Evolutionary conservation across 2,888 invertebrate genomes (phyloP), one percentile per base, ranked within the genome.

Genomic region (Ctena decussata): DNA sequence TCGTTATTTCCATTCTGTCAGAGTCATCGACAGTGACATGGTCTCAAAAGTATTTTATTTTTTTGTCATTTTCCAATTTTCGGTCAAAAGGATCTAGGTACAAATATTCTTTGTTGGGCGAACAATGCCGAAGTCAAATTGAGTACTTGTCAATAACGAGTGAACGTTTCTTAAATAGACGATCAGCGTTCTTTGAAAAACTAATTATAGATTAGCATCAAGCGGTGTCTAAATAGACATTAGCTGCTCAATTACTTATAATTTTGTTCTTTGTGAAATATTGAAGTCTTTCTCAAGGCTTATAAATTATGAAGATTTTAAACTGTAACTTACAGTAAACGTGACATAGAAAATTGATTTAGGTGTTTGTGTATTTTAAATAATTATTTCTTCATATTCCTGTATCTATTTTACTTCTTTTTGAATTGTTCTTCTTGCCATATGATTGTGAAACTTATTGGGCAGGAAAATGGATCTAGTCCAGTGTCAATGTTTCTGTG

Each of bases 231-330:
- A 60, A 60, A 60, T 60, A 60, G 60, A 60, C 60, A 60, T 24
- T 27, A 60, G 60, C 27, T 60, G 60, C 60, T 60, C 60, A 60
- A 60, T 60, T 60, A 60, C 60, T 60, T 60, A 41, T 60, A 60
- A 60, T 60, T 60, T 30, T 27, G 6, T 27, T 60, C 60, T 60
- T 60, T 60, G 8, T 24, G 24, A 27, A 6, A 30, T 60, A 11
- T 60, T 60, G 12, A 53, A 53, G 24, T 60, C 60, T 27, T 5
- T 24, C 6, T 60, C 30, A 60, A 60, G 11, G 6, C 15, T 6
- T 30, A 60, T 60, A 60, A 60, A 60, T 60, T 60, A 30, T 60
- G 3, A 11, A 30, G 30, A 6, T 60, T 60, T 30, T 30, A 60
- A 30, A 60, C 30, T 11, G 30, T 8, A 60, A 60, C 8, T 3